Evolutionary conservation across 2,888 invertebrate genomes (phyloP).

Genomic region (Asteroscopus sphinx): DNA sequence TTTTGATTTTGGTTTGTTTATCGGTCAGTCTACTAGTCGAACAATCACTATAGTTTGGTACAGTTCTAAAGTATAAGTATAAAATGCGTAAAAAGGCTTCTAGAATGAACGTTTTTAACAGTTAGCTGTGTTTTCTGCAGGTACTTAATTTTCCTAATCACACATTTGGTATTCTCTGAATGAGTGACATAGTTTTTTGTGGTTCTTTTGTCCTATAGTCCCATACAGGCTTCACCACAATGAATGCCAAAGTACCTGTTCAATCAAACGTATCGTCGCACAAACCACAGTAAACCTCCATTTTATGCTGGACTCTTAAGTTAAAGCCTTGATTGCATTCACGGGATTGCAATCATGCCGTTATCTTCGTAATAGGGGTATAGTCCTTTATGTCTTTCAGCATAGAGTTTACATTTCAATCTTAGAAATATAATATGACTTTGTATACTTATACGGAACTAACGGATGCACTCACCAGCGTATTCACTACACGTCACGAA

Average conservation of each 20-base stretch:
- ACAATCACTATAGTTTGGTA: too few species aligned
- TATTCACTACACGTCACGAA: constrained; percentile 78
- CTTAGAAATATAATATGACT: constrained; percentile 37
- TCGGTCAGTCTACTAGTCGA: too few species aligned
- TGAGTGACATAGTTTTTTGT: constrained; percentile 34
- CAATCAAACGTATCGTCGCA: constrained; percentile 27
- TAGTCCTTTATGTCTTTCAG: constrained; percentile 35
- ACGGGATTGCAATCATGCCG: constrained; percentile 51
- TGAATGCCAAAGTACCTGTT: constrained; percentile 30
- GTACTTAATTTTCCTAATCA: constrained; percentile 24
- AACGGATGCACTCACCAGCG: constrained; percentile 78
- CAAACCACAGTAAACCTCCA: constrained; percentile 29
- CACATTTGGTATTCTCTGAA: constrained; percentile 31
- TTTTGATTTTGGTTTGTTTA: too few species aligned
- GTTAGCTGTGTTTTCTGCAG: constrained; percentile 6
- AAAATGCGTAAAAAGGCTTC: constrained; percentile 14
- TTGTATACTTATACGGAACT: constrained; percentile 75
- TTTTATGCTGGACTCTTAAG: constrained; percentile 29
- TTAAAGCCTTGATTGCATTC: constrained; percentile 55
- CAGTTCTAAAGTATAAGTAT: not conserved
- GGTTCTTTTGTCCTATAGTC: constrained; percentile 15
- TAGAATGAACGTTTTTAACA: constrained; percentile 8
- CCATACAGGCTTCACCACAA: constrained; percentile 12
- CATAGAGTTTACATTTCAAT: constrained; percentile 54
- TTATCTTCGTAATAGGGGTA: constrained; percentile 23